Conservation (phyloP, 2,888 invertebrate genomes). For the Melipona beecheii region DNA sequence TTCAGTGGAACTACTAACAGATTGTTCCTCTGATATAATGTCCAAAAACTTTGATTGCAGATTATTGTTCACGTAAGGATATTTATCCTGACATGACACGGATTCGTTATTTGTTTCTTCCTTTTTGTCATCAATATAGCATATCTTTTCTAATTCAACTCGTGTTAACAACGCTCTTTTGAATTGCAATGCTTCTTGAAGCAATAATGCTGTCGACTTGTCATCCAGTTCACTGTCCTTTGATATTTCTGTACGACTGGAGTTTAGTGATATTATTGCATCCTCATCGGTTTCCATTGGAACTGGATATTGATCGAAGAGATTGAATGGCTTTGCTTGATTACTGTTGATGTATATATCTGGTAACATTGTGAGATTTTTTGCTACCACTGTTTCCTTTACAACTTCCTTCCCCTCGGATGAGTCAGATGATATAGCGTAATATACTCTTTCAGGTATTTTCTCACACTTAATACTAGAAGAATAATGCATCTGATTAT, state of each 20-base stretch:
- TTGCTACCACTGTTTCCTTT: neutral
- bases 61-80: constrained; percentile 42
- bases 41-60: constrained; percentile 72
- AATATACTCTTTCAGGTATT: constrained; percentile 49
- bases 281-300: constrained; percentile 64
- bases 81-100: neutral
- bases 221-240: constrained; percentile 70
- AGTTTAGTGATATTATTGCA: constrained; percentile 46
- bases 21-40: constrained; percentile 77
- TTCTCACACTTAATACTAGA: constrained; percentile 12
- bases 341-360: constrained; percentile 1
- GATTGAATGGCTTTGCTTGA: neutral
- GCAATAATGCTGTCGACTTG: constrained; percentile 67
- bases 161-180: constrained; percentile 68
- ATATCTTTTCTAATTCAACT: constrained; percentile 57
- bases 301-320: constrained; percentile 2
- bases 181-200: constrained; percentile 71
- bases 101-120: neutral
- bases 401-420: neutral
- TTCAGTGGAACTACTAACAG: constrained; percentile 69
- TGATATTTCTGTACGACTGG: constrained; percentile 64
- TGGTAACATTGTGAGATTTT: neutral
- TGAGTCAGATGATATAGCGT: constrained; percentile 42
- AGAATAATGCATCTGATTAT: constrained; percentile 1
- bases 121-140: constrained; percentile 13